A percentile compares a stretch with the other conserved stretches of the same genome.
phyloP scores from a whole-genome alignment of 2,888 invertebrate genomes.

The Pristionchus fissidentatus region DNA sequence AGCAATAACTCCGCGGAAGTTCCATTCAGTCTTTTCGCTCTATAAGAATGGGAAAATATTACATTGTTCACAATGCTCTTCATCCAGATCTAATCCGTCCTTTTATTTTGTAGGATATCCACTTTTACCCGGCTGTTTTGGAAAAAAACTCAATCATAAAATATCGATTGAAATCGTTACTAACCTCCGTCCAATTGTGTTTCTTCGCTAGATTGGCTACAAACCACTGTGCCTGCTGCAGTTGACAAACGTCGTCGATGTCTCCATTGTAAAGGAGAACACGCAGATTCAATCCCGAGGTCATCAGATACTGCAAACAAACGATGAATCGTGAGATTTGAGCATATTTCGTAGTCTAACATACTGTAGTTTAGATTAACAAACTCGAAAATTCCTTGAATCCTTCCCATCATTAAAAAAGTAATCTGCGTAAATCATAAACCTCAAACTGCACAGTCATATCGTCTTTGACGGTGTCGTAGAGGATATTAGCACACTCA shows the following conservation, averaged over 20 bases:
- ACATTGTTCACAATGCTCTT: not conserved
- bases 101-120: not conserved
- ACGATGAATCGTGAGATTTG: too few relatives aligned
- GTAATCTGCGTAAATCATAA: not conserved
- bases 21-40: not conserved
- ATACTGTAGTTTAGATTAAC: too few relatives aligned
- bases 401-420: too few relatives aligned
- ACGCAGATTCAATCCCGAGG: constrained; percentile 42
- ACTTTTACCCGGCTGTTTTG: not conserved
- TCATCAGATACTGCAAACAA: constrained; percentile 8
- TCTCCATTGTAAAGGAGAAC: constrained; percentile 72
- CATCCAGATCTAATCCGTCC: not conserved
- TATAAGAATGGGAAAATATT: not conserved
- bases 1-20: constrained; percentile 7
- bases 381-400: too few relatives aligned
- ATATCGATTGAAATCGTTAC: not conserved
- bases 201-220: constrained; percentile 44
- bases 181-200: not conserved
- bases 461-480: constrained; percentile 61
- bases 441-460: constrained; percentile 63
- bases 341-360: too few relatives aligned
- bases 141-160: not conserved
- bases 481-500: constrained; percentile 58
- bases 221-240: constrained; percentile 60
- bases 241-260: constrained; percentile 67